phyloP scores from a whole-genome alignment of 2,888 invertebrate species.

The Strigamia maritima region DNA sequence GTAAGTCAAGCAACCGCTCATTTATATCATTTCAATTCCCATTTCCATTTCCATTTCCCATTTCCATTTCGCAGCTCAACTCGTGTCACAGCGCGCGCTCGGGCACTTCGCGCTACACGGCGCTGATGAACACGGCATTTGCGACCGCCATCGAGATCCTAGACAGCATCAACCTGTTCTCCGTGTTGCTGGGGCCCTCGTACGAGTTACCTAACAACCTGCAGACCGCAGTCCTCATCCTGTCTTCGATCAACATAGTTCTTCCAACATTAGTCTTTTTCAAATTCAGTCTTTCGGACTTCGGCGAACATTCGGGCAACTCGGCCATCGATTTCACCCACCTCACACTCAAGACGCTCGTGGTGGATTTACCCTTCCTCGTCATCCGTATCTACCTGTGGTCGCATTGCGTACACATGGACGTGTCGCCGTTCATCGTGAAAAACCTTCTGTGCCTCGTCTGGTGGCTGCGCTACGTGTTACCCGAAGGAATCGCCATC shows the following conservation, averaged over 20 bases:
- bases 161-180: slow-evolving; percentile 2
- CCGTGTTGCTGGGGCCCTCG: not conserved
- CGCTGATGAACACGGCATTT: slow-evolving; percentile 6
- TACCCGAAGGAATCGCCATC: slow-evolving; percentile 12
- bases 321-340: slow-evolving; percentile 13
- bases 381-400: slow-evolving; percentile 57
- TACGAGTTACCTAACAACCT: slow-evolving; percentile 46
- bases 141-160: slow-evolving; percentile 14
- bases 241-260: slow-evolving; percentile 58
- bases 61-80: slow-evolving; percentile 9
- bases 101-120: not conserved
- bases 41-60: not conserved
- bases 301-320: slow-evolving; percentile 50
- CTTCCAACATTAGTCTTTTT: slow-evolving; percentile 59
- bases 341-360: slow-evolving; percentile 45
- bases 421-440: slow-evolving; percentile 58
- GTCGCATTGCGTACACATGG: slow-evolving; percentile 51
- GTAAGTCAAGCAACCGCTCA: no score
- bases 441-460: slow-evolving; percentile 56
- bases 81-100: slow-evolving; percentile 6
- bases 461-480: slow-evolving; percentile 9
- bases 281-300: slow-evolving; percentile 56
- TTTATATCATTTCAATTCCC: not conserved
- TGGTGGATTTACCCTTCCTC: slow-evolving; percentile 58
- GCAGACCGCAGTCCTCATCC: slow-evolving; percentile 55